A percentile compares a stretch with the other conserved stretches of the same genome.
Conservation (phyloP, 2,113 vertebrate species). For the Ia io region DNA sequence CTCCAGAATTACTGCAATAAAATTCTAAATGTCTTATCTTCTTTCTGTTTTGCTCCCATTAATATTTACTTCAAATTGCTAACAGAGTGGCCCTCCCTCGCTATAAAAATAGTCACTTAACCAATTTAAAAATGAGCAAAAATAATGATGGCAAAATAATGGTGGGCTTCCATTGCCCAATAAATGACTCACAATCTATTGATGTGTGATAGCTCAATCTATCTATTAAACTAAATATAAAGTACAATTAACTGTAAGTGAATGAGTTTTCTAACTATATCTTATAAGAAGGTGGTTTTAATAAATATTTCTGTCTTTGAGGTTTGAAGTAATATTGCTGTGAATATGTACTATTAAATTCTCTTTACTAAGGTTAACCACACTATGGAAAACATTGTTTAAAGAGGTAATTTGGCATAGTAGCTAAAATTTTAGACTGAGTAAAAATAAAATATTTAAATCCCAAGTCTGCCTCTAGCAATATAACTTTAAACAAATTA, state of each 20-base stretch:
- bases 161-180: not conserved
- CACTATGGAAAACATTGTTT: not conserved
- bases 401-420: not conserved
- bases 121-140: not conserved
- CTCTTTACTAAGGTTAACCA: not conserved
- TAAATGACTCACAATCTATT: not conserved
- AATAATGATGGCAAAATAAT: not conserved
- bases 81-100: not conserved
- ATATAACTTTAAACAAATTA: not conserved
- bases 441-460: not conserved
- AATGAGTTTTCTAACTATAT: not conserved
- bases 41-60: not conserved
- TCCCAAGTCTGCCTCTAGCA: not conserved
- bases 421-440: not conserved
- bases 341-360: not conserved
- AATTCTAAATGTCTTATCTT: not conserved
- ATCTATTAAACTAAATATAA: not conserved
- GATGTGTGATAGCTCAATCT: not conserved
- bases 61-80: not conserved
- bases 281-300: not conserved
- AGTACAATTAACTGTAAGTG: not conserved
- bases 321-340: not conserved
- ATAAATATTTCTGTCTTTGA: constrained; percentile 8
- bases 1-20: not conserved
- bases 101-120: not conserved